A percentile compares a stretch with the other conserved stretches of the same genome.
Evolutionary conservation across 2,113 vertebrate species (phyloP).

Genomic region (Nesoenas mayeri): DNA sequence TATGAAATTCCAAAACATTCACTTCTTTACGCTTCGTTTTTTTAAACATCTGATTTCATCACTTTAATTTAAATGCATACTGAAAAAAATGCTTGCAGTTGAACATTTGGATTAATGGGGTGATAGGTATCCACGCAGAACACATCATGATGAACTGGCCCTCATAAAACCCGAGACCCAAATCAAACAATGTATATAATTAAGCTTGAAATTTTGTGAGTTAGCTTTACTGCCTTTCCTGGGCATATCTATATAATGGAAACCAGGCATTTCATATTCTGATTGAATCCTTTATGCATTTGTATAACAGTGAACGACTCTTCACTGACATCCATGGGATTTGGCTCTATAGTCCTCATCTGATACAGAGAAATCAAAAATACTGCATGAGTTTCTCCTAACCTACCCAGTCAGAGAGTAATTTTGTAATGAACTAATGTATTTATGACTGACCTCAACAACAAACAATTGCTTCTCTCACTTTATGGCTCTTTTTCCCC

Average conservation of each 20-base stretch:
- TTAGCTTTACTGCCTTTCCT: neutral
- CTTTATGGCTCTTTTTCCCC: neutral
- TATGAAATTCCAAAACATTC: neutral
- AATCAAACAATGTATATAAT: neutral
- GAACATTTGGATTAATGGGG: neutral
- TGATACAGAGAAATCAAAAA: neutral
- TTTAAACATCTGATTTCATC: neutral
- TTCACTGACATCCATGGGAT: neutral
- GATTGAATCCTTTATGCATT: neutral
- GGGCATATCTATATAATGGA: accelerated
- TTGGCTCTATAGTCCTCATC: neutral
- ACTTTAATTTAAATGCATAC: neutral
- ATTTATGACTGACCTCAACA: neutral
- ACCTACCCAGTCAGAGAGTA: neutral
- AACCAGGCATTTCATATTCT: neutral
- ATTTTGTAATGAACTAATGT: neutral
- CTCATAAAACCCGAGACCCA: neutral
- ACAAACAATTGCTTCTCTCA: neutral
- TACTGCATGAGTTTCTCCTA: neutral
- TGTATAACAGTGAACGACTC: neutral
- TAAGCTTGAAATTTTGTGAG: neutral
- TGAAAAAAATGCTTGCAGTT: neutral
- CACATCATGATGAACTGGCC: neutral
- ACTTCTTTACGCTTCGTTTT: neutral
- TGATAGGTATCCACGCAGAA: neutral